Conservation (phyloP, 2,888 invertebrate genomes). For the Tetrapedia diversipes region DNA sequence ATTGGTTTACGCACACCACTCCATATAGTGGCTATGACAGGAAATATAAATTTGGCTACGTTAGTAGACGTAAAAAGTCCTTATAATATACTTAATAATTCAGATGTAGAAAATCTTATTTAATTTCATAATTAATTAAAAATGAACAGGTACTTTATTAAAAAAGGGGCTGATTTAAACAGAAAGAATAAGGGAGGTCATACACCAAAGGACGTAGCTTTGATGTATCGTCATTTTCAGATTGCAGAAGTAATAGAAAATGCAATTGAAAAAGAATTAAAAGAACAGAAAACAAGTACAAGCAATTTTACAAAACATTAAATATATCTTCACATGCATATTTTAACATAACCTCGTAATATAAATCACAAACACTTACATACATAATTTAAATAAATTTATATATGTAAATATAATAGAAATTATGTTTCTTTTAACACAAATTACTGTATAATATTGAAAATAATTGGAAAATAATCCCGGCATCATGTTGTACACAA, state of each 20-base stretch:
- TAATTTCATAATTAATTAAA: neutral
- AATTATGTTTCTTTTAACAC: too few relatives aligned
- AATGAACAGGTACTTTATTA: constrained; percentile 13
- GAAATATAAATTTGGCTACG: constrained; percentile 21
- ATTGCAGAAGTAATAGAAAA: constrained; percentile 12
- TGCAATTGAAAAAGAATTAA: neutral
- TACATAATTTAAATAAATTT: constrained; percentile 1
- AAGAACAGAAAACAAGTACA: neutral
- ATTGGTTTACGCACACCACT: constrained; percentile 30
- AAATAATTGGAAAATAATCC: too few relatives aligned
- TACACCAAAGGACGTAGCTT: constrained; percentile 25
- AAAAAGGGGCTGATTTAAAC: constrained; percentile 18
- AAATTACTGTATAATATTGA: too few relatives aligned
- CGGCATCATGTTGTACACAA: too few relatives aligned
- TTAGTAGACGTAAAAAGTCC: constrained; percentile 22
- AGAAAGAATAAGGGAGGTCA: constrained; percentile 5
- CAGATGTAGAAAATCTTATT: too few relatives aligned
- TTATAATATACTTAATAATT: too few relatives aligned
- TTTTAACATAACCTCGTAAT: neutral
- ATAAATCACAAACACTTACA: neutral
- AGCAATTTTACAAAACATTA: neutral
- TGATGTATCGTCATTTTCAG: constrained; percentile 1
- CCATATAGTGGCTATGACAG: constrained; percentile 38
- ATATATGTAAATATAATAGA: constrained; percentile 8
- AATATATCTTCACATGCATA: neutral